Conservation (phyloP, 2,888 invertebrate genomes). For the Ochropleura leucogaster region DNA sequence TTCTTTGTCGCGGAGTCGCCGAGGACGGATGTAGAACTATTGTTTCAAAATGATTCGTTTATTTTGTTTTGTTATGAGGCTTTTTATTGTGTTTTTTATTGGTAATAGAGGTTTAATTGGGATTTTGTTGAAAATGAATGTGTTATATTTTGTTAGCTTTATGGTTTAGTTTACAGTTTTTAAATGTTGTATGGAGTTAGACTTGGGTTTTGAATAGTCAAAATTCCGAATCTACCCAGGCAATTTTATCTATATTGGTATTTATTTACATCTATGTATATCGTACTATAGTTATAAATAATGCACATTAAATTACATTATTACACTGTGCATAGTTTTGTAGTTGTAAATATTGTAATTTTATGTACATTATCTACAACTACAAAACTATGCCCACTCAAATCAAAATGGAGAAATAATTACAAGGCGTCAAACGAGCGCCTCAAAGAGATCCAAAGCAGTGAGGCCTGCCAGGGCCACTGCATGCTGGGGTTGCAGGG, state of each 20-base stretch:
- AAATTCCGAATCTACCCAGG: background rate
- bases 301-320: too few relatives aligned
- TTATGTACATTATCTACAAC: too few relatives aligned
- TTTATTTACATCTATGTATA: too few relatives aligned
- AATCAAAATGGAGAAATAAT: too few relatives aligned
- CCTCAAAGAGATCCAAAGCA: too few relatives aligned
- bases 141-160: background rate
- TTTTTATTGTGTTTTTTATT: slow-evolving; percentile 43
- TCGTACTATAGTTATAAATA: too few relatives aligned
- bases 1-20: slow-evolving; percentile 59
- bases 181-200: background rate
- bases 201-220: background rate
- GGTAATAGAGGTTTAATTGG: slow-evolving; percentile 26
- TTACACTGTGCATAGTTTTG: too few relatives aligned
- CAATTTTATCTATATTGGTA: background rate
- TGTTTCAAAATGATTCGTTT: slow-evolving; percentile 56
- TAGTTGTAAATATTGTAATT: too few relatives aligned
- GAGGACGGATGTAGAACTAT: slow-evolving; percentile 59
- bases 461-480: too few relatives aligned
- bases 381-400: too few relatives aligned
- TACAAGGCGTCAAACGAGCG: too few relatives aligned
- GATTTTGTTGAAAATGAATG: slow-evolving; percentile 1
- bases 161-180: background rate
- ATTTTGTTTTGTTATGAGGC: slow-evolving; percentile 48
- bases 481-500: too few relatives aligned